Conservation (phyloP, 1,140 invertebrate genomes). For the Panagrolaimus sp. region DNA sequence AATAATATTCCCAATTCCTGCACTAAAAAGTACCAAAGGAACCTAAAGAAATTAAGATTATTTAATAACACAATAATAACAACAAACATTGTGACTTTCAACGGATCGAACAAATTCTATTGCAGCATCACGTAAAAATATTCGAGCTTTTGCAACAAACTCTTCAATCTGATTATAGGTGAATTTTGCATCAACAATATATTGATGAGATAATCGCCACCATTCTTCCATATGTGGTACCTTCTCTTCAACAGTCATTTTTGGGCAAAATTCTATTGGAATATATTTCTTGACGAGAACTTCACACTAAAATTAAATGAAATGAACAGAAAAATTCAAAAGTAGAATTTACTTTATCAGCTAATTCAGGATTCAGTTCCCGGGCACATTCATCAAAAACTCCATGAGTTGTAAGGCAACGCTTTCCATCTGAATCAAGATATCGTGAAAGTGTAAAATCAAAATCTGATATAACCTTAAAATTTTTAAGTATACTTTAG, state of each 20-base stretch:
- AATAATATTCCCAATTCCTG: conserved; percentile 81
- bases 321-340: conserved; percentile 18
- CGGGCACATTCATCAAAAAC: conserved; percentile 48
- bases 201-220: conserved; percentile 61
- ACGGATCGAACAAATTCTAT: conserved; percentile 70
- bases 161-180: conserved; percentile 20
- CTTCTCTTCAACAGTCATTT: conserved; percentile 72
- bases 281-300: conserved; percentile 38
- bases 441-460: conserved; percentile 75
- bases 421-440: conserved; percentile 66
- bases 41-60: no score
- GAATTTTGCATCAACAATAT: conserved; percentile 38
- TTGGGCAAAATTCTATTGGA: conserved; percentile 77
- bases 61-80: no score
- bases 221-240: conserved; percentile 73
- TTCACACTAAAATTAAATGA: conserved; percentile 23
- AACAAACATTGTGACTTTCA: conserved; percentile 65
- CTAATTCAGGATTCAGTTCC: conserved; percentile 59
- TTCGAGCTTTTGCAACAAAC: conserved; percentile 16
- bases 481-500: not conserved
- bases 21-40: conserved; percentile 84
- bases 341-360: conserved; percentile 21
- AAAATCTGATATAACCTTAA: conserved; percentile 79
- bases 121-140: conserved; percentile 65
- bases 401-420: conserved; percentile 65